Base-by-base conservation (phyloP, 2,113 vertebrate genomes). In the Amphiprion percula region DNA sequence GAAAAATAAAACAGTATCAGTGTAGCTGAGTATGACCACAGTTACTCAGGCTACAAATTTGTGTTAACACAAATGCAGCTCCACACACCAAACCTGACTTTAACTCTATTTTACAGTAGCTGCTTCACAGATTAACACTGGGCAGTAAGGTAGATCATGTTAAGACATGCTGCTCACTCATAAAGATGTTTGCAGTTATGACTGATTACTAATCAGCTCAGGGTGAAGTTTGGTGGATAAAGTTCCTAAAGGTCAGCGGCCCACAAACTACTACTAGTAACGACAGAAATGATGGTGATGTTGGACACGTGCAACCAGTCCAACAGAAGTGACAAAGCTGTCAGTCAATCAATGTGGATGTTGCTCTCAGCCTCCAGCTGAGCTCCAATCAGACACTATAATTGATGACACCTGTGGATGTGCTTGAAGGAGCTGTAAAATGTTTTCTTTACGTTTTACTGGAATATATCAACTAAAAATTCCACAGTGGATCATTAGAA, bases 161-260 rank as follows among this genome's bases (percentile, higher is more conserved):
- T 30, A 4, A 9, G 19, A 54, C 37, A 14, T 19, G n/a, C 14
- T 52, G 66, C 41, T 44, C 46, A 7, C 24, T 79, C 67, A 65
- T 44, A 69, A 83, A 86, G 64, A 50, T 89, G 88, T 74, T 81
- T 79, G 71, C 73, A 86, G 52, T 89, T 78, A 84, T 2, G 23
- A 41, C 59, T 87, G 68, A 88, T 85, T 83, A 60, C 58, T 37
- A 14, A 53, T 69, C 15, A 47, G 62, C 55, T 62, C 2, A 28
- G 60, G 30, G 16, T 24, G 55, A 44, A 21, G 37, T 5, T 17
- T 1, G 33, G 26, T 58, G 28, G 12, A 60, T 10, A 60, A 11
- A 69, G 54, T 30, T 53, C 59, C 58, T 50, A 62, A 26, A 49
- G 79, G 65, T 72, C 28, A 47, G 28, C 54, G 28, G 59, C 50